Evolutionary conservation across 2,888 invertebrate genomes (phyloP).

Genomic region (Tanaodytes sp.): DNA sequence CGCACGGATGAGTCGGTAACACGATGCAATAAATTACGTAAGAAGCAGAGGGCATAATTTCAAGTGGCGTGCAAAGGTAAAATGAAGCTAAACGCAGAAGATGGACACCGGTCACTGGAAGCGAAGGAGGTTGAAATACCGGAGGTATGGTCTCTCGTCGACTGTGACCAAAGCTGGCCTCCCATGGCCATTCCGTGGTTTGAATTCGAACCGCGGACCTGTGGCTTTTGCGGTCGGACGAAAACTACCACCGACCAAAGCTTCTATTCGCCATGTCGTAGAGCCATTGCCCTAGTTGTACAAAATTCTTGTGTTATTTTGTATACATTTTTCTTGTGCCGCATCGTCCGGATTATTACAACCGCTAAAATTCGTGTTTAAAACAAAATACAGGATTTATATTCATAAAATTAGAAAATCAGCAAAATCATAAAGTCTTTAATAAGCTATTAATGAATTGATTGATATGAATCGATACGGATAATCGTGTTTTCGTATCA

Average conservation of each 20-base stretch:
- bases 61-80: constrained; percentile 44
- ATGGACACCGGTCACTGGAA: constrained; percentile 47
- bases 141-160: constrained; percentile 54
- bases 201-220: constrained; percentile 68
- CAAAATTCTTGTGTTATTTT: constrained; percentile 31
- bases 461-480: too few species aligned
- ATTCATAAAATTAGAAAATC: too few species aligned
- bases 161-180: constrained; percentile 60
- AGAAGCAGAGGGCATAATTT: constrained; percentile 39
- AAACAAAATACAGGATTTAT: too few species aligned
- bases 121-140: constrained; percentile 49
- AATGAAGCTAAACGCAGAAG: constrained; percentile 52
- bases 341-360: too few species aligned
- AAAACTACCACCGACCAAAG: constrained; percentile 64
- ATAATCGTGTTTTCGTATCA: too few species aligned
- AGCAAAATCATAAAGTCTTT: too few species aligned
- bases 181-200: constrained; percentile 65
- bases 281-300: constrained; percentile 48
- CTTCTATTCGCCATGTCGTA: constrained; percentile 53
- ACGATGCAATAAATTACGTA: constrained; percentile 38
- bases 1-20: too few species aligned
- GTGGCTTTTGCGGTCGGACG: constrained; percentile 69
- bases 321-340: too few species aligned
- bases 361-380: too few species aligned
- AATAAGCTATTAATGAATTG: too few species aligned